phyloP scores from a whole-genome alignment of 2,797 vertebrate species.

The Phalloptychus januarius region DNA sequence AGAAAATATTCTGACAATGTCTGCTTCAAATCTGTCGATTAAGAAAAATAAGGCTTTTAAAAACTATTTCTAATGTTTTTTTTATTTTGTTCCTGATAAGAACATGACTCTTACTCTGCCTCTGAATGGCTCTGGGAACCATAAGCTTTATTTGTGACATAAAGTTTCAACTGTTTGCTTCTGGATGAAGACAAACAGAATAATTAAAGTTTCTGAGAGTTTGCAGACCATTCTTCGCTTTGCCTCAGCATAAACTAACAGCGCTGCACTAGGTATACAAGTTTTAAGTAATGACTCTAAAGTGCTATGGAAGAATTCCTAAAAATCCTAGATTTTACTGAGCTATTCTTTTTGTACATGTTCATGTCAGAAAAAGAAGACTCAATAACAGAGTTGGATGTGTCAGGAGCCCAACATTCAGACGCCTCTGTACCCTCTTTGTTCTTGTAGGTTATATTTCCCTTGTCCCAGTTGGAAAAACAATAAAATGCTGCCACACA shows the following conservation, averaged over 20 bases:
- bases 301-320: not conserved
- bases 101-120: not conserved
- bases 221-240: not conserved
- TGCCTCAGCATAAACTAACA: not conserved
- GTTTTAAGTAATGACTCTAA: not conserved
- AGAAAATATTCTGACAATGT: too few species aligned
- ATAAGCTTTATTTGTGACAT: not conserved
- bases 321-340: not conserved
- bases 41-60: not conserved
- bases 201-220: not conserved
- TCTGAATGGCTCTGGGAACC: too few species aligned
- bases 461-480: not conserved
- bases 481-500: not conserved
- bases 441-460: not conserved
- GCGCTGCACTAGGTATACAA: too few species aligned
- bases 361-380: not conserved
- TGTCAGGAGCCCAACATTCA: not conserved
- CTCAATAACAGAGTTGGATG: not conserved
- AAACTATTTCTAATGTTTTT: not conserved
- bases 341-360: not conserved
- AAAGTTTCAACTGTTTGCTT: not conserved
- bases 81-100: not conserved
- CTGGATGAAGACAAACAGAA: not conserved
- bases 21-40: not conserved
- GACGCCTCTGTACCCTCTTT: not conserved